Evolutionary conservation across 2,797 vertebrate genomes (phyloP).

Genomic region (Helicolenus hilgendorfi): DNA sequence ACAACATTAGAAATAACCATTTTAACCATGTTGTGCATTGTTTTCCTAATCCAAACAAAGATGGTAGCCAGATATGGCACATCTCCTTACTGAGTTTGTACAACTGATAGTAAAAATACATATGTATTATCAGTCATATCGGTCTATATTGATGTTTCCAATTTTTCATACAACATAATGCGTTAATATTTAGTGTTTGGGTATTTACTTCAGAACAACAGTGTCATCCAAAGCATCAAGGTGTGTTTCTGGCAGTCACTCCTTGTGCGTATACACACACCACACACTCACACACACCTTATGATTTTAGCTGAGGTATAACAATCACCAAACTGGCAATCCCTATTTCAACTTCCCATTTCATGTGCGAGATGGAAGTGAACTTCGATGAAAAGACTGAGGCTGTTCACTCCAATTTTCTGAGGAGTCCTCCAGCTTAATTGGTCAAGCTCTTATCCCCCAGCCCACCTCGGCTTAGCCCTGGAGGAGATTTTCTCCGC

Average conservation of each 20-base stretch:
- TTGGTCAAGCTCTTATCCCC: constrained; percentile 86
- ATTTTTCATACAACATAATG: neutral
- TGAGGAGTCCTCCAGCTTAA: constrained; percentile 83
- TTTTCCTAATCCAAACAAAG: neutral
- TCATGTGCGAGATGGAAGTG: constrained; percentile 70
- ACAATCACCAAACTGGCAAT: constrained; percentile 60
- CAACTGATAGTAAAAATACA: neutral
- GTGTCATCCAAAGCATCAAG: neutral
- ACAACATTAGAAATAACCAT: neutral
- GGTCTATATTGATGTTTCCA: neutral
- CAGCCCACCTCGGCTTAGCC: constrained; percentile 83
- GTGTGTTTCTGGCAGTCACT: neutral
- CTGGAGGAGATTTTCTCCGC: constrained; percentile 76
- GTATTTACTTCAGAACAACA: neutral
- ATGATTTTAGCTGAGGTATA: constrained; percentile 60
- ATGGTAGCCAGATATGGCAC: neutral
- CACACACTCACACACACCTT: neutral
- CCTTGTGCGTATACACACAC: neutral
- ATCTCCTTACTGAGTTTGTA: neutral
- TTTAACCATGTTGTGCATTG: neutral
- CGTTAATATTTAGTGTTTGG: neutral
- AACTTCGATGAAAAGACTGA: constrained; percentile 78
- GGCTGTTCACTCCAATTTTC: constrained; percentile 81
- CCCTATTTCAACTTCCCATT: constrained; percentile 71
- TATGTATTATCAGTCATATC: neutral